Percentiles rank a stretch among this genome's conserved stretches.
Evolutionary conservation across 2,888 invertebrate species (phyloP).

Genomic region (Parapristionchus giblindavisi): DNA sequence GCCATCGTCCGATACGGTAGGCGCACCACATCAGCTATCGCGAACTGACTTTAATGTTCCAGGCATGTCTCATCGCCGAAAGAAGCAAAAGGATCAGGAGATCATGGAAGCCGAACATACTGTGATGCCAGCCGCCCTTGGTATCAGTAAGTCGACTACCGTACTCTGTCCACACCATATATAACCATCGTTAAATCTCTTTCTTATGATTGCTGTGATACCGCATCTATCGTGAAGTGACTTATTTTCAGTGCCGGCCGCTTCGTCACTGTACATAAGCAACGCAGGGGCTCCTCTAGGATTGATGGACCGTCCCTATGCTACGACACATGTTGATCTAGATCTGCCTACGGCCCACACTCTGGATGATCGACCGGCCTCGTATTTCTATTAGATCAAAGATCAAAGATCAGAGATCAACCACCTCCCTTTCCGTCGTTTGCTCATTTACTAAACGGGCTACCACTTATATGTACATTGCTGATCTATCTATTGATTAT

Average conservation of each 20-base stretch:
- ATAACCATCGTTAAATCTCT: neutral
- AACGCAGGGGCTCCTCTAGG: constrained; percentile 17
- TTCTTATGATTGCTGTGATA: neutral
- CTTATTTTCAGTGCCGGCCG: constrained; percentile 33
- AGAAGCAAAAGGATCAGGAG: constrained; percentile 68
- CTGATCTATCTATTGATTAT: too few species aligned
- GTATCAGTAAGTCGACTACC: constrained; percentile 33
- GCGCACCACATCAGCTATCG: neutral
- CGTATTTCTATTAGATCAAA: constrained; percentile 55
- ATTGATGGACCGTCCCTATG: constrained; percentile 54
- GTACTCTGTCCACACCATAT: neutral
- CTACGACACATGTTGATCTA: constrained; percentile 56
- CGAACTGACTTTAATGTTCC: neutral
- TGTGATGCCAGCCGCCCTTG: constrained; percentile 56
- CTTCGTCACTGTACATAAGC: constrained; percentile 31
- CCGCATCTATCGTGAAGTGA: neutral
- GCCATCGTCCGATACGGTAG: constrained; percentile 67
- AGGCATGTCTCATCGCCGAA: constrained; percentile 65
- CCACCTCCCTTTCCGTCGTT: neutral
- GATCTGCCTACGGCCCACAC: constrained; percentile 67
- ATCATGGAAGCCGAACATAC: constrained; percentile 61
- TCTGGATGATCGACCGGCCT: constrained; percentile 63
- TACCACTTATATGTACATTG: constrained; percentile 31
- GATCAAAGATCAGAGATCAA: constrained; percentile 26
- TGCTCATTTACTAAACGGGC: neutral